Conservation (phyloP, 2,888 invertebrate species). For the Dryomyza anilis region DNA sequence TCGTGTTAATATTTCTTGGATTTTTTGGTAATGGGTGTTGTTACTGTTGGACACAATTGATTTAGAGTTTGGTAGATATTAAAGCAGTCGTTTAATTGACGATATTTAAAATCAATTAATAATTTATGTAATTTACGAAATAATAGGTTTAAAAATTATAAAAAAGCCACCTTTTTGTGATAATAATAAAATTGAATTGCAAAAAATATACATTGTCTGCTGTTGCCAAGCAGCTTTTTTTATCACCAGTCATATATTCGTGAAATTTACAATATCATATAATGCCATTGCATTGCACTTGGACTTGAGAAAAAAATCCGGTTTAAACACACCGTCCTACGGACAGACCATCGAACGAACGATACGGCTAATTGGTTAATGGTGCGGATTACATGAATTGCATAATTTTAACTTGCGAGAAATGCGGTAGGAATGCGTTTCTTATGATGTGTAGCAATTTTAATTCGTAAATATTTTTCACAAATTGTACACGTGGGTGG, state of each 20-base stretch:
- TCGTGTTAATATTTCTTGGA: neutral
- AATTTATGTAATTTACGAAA: too few relatives aligned
- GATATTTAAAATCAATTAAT: too few relatives aligned
- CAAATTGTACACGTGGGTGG: neutral
- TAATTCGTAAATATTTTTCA: neutral
- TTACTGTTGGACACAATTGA: neutral
- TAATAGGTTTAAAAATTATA: too few relatives aligned
- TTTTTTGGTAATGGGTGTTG: neutral
- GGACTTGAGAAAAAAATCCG: conserved; percentile 37
- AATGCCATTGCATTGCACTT: conserved; percentile 16
- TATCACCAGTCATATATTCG: too few relatives aligned
- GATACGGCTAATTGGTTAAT: too few relatives aligned
- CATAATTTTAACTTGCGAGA: conserved; percentile 54
- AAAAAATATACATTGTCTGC: too few relatives aligned
- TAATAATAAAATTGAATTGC: too few relatives aligned
- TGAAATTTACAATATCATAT: too few relatives aligned
- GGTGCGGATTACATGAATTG: conserved; percentile 42
- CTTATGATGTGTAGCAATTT: too few relatives aligned
- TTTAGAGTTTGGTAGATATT: neutral
- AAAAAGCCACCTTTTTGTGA: too few relatives aligned
- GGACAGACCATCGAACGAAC: neutral
- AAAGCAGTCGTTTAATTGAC: neutral
- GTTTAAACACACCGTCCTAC: conserved; percentile 40
- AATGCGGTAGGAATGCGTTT: too few relatives aligned
- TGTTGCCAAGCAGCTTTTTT: too few relatives aligned